phyloP scores from a whole-genome alignment of 1,140 invertebrate genomes.

The Diorhabda sublineata region DNA sequence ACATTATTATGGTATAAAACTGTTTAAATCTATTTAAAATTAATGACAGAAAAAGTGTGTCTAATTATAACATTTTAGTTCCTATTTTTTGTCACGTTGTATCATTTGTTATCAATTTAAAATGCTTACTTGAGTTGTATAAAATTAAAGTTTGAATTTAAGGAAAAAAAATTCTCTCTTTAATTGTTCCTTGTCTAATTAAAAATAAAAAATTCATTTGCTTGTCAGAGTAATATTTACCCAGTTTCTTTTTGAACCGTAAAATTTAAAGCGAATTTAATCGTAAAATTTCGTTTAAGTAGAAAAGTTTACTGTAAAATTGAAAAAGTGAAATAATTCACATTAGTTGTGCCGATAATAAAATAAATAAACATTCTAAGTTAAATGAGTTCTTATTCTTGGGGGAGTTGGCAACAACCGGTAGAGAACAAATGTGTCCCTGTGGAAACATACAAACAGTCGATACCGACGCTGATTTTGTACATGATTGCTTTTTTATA shows the following conservation, averaged over 20 bases:
- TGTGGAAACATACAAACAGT: constrained; percentile 48
- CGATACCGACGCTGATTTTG: constrained; percentile 48
- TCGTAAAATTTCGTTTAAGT: background rate
- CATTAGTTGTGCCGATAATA: constrained; percentile 47
- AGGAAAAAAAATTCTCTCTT: too few relatives aligned
- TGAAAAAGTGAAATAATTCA: constrained; percentile 42
- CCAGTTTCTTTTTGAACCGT: background rate
- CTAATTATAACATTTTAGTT: too few relatives aligned
- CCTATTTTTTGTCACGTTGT: too few relatives aligned
- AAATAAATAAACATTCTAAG: constrained; percentile 50
- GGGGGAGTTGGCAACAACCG: constrained; percentile 38
- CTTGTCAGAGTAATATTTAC: too few relatives aligned
- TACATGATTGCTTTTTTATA: constrained; percentile 51
- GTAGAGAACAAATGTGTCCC: constrained; percentile 46
- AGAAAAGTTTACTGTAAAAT: constrained; percentile 20
- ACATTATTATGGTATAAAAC: too few relatives aligned
- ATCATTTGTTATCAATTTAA: too few relatives aligned
- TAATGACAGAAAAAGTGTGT: too few relatives aligned
- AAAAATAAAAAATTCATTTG: too few relatives aligned
- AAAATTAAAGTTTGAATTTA: too few relatives aligned
- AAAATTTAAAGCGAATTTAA: background rate
- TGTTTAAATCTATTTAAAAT: too few relatives aligned
- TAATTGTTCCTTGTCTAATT: too few relatives aligned
- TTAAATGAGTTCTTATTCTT: constrained; percentile 48
- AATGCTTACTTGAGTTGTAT: too few relatives aligned